A percentile compares a stretch with the other conserved stretches of the same genome.
phyloP scores from a whole-genome alignment of 2,888 invertebrate species.

The Meteorus cinctellus region DNA sequence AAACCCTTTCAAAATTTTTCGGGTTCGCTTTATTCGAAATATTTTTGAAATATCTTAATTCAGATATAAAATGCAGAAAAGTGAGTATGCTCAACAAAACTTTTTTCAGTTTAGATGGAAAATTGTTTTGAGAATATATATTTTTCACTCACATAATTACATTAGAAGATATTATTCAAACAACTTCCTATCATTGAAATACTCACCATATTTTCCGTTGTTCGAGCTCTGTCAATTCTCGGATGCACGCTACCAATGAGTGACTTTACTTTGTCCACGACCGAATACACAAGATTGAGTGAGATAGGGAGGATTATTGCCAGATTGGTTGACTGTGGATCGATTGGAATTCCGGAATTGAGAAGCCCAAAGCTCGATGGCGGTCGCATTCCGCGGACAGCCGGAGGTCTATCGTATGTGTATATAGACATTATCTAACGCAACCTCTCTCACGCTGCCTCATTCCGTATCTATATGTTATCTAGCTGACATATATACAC shows the following conservation, averaged over 20 bases:
- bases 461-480: constrained; percentile 6
- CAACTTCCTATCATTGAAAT: too few relatives aligned
- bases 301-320: constrained; percentile 41
- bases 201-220: too few relatives aligned
- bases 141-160: too few relatives aligned
- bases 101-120: too few relatives aligned
- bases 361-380: constrained; percentile 53
- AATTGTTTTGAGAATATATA: too few relatives aligned
- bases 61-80: too few relatives aligned
- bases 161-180: too few relatives aligned
- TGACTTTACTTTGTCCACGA: neutral
- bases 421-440: neutral
- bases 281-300: constrained; percentile 13
- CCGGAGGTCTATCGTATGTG: constrained; percentile 28
- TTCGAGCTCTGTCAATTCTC: too few relatives aligned
- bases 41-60: too few relatives aligned
- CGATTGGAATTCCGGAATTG: constrained; percentile 54
- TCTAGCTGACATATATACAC: constrained; percentile 8
- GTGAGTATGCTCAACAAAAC: too few relatives aligned
- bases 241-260: neutral
- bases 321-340: constrained; percentile 41
- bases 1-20: too few relatives aligned
- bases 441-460: neutral
- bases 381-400: constrained; percentile 53
- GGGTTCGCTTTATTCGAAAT: too few relatives aligned